Percentiles rank a stretch among this genome's conserved stretches.
phyloP scores from a whole-genome alignment of 2,797 vertebrate species.

The Coluber constrictor region DNA sequence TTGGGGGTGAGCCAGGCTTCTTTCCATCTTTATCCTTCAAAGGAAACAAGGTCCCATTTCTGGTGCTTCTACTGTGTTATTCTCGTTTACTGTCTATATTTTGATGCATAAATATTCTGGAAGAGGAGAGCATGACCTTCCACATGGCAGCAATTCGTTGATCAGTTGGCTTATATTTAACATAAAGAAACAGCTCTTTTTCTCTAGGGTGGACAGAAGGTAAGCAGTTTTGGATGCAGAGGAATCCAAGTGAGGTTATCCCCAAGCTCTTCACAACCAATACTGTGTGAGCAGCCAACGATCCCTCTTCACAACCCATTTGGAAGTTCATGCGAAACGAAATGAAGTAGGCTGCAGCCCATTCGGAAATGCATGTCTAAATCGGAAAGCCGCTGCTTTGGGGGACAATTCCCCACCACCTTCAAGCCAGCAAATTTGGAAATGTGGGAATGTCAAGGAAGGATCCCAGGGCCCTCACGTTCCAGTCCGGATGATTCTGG shows the following conservation, averaged over 20 bases:
- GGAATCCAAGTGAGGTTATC: background rate
- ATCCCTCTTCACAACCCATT: background rate
- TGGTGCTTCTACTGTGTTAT: background rate
- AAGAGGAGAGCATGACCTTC: background rate
- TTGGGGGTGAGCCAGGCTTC: background rate
- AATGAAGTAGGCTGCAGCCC: background rate
- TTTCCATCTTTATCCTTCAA: background rate
- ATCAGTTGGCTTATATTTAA: background rate
- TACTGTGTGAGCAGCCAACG: background rate
- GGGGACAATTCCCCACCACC: background rate
- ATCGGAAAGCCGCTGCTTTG: background rate
- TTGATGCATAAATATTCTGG: background rate
- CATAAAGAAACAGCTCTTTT: background rate
- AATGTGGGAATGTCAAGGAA: background rate
- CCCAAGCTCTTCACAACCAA: background rate
- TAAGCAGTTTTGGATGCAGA: background rate
- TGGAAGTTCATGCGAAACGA: background rate
- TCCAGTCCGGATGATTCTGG: background rate
- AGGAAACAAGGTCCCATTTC: background rate
- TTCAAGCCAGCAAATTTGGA: background rate
- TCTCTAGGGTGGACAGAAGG: background rate
- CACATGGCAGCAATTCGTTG: background rate
- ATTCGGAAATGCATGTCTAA: background rate
- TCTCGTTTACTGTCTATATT: background rate
- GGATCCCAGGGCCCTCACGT: accelerated